A percentile compares a stretch with the other conserved stretches of the same genome.
These are phyloP conservation scores for Coleophora deauratella DNA, from an alignment of 2,888 invertebrate species.

Conservation along the genomic window DNA sequence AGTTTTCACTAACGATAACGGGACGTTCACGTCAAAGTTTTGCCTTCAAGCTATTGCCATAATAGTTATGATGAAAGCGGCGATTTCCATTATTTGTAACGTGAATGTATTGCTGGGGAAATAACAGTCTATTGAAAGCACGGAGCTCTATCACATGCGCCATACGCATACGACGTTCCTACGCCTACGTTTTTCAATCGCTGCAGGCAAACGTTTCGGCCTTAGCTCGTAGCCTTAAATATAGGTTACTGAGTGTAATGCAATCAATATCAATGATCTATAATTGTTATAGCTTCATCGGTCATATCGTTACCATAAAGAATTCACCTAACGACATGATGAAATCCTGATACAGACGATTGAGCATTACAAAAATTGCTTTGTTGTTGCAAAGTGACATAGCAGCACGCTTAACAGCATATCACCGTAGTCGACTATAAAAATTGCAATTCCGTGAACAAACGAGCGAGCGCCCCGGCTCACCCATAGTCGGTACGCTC, in stretches of 20 bases:
- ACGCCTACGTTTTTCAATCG: too few species aligned
- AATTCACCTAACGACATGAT: too few species aligned
- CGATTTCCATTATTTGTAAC: slow-evolving; percentile 19
- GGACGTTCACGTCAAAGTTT: slow-evolving; percentile 23
- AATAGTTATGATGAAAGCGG: slow-evolving; percentile 32
- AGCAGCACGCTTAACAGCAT: slow-evolving; percentile 37
- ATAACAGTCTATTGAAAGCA: too few species aligned
- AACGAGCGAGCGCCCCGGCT: slow-evolving; percentile 36
- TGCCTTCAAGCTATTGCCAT: slow-evolving; percentile 7
- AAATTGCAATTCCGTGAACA: slow-evolving; percentile 50
- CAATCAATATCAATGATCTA: too few species aligned
- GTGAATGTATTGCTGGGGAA: slow-evolving; percentile 4
- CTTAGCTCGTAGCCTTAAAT: neutral
- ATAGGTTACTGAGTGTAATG: neutral
- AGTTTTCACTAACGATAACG: slow-evolving; percentile 19
- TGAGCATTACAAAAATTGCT: slow-evolving; percentile 4
- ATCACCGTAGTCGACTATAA: slow-evolving; percentile 36
- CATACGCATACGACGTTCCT: too few species aligned
- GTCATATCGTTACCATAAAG: too few species aligned
- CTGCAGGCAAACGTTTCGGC: too few species aligned
- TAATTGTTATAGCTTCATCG: too few species aligned
- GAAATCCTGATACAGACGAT: slow-evolving; percentile 3
- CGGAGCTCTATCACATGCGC: too few species aligned
- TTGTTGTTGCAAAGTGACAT: slow-evolving; percentile 16
- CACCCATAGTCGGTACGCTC: slow-evolving; percentile 32